Evolutionary conservation across 2,797 vertebrate genomes (phyloP), one percentile per base, ranked within the genome.

Genomic region (Meda fulgida): DNA sequence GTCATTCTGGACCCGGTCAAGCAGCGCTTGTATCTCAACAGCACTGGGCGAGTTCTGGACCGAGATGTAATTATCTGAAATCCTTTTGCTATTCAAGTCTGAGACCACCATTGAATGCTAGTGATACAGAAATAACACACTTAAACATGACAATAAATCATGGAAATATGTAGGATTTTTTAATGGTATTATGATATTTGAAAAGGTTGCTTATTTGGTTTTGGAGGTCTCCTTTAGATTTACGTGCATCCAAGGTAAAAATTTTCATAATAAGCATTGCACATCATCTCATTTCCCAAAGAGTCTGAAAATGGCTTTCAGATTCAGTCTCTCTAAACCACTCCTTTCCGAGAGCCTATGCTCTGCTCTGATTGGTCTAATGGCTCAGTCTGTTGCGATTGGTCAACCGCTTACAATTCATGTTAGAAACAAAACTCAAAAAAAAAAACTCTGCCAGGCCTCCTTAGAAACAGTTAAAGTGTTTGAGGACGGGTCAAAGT

Each of bases 21-120:
- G 40, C 96, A 97, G 86, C 94, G 87, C 60, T 88, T 97, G 31
- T 97, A 95, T 88, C 94, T 97, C 4, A 97, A 97, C 85, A 97
- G 96, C 90, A 97, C 96, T 0, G 96, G 96, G 53, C 90, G 96
- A 48, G 86, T 96, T 87, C 93, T 97, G 90, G 96, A 97, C 89
- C 93, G 96, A 94, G 96, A 97, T 85, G 96, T 97, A 88, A 96
- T 95, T 95, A 66, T 43, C 29, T 83, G 31, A 69, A 46, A 87
- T 83, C 55, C 60, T 69, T 71, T 51, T 84, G 16, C 40, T 73
- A 65, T 60, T 40, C 7, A 78, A 78, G 14, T 78, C 75, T 29
- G 34, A 78, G 34, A 40, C 34, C n/a, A 11, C 14, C 23, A 19
- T 5, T 26, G 53, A 26, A 60, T 60, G 53, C 75, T 26, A 40